A percentile compares a stretch with the other conserved stretches of the same genome.
These are phyloP conservation scores for Naja naja DNA, from an alignment of 2,113 vertebrate species.

Conservation along the genomic window DNA sequence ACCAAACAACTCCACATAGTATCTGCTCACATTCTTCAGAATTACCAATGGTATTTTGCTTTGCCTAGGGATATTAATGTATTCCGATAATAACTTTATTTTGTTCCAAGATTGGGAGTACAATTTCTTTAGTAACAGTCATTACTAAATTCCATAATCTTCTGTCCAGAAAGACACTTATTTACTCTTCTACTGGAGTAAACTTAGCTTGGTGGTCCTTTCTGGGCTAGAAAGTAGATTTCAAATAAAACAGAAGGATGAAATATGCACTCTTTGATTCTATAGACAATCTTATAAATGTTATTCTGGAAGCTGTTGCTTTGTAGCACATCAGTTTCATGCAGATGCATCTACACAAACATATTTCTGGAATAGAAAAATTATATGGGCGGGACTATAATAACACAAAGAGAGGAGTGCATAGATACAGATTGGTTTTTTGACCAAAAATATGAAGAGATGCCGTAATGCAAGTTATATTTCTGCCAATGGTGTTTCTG, in stretches of 20 bases:
- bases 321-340: not conserved
- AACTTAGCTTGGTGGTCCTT: not conserved
- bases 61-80: not conserved
- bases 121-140: not conserved
- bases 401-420: not conserved
- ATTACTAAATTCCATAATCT: not conserved
- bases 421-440: not conserved
- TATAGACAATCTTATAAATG: not conserved
- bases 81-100: not conserved
- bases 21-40: not conserved
- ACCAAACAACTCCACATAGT: not conserved
- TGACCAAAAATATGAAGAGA: not conserved
- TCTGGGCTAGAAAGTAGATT: not conserved
- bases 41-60: not conserved
- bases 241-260: not conserved
- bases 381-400: not conserved
- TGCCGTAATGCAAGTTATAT: constrained; percentile 4
- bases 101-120: not conserved
- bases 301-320: not conserved
- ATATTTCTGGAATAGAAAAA: not conserved
- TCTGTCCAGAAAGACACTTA: not conserved
- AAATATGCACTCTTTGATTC: not conserved
- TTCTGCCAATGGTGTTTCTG: not conserved
- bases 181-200: not conserved
- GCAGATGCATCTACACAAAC: not conserved